phyloP scores from a whole-genome alignment of 30 jellyfish, hydroid and myxozoan species.

The Haliclystus octoradiatus region DNA sequence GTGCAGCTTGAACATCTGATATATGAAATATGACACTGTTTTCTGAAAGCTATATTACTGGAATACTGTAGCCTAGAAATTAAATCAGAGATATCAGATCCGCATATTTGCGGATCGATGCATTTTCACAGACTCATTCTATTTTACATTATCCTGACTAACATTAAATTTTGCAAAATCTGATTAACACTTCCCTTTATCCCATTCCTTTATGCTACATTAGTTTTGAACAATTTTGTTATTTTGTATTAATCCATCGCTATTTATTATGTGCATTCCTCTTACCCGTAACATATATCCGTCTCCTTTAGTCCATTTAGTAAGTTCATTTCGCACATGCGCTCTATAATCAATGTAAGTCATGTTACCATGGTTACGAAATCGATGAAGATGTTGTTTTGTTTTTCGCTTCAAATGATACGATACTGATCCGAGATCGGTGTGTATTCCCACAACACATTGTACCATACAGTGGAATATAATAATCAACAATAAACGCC shows the following conservation, averaged over 20 bases:
- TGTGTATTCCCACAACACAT: conserved; percentile 10
- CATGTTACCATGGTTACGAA: conserved; percentile 4
- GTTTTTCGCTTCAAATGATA: conserved; percentile 69
- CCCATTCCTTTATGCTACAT: no score
- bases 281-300: conserved; percentile 52
- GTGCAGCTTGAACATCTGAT: no score
- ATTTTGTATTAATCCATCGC: neutral
- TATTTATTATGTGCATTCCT: neutral
- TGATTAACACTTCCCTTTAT: no score
- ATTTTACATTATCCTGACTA: no score
- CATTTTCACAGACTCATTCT: no score
- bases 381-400: conserved; percentile 47
- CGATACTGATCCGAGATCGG: conserved; percentile 60
- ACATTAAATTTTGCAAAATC: no score
- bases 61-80: no score
- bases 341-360: neutral
- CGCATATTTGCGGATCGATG: no score
- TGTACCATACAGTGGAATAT: neutral
- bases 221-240: neutral
- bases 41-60: no score
- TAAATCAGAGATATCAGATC: no score
- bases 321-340: conserved; percentile 3
- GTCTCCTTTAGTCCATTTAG: conserved; percentile 25
- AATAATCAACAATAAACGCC: neutral
- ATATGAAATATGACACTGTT: no score